phyloP scores from a whole-genome alignment of 1,140 invertebrate species.

The Stenopsyche tienmushanensis region DNA sequence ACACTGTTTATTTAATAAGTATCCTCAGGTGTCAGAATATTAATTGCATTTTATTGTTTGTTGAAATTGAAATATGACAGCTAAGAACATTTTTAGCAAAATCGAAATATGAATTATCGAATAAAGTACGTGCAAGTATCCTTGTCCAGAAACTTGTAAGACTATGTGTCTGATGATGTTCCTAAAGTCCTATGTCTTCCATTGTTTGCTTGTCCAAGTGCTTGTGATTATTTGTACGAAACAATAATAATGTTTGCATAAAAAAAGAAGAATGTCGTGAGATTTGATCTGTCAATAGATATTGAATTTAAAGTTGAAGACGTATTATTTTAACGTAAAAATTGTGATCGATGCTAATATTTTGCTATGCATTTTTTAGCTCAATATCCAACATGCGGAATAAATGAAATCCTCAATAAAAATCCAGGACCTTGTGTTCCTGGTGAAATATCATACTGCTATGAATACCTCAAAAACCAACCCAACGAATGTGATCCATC shows the following conservation, averaged over 20 bases:
- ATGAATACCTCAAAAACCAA: conserved; percentile 2
- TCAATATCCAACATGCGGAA: conserved; percentile 6
- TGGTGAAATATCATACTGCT: conserved; percentile 8
- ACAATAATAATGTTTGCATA: conserved; percentile 24
- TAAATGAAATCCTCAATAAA: conserved; percentile 17
- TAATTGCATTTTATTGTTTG: too few relatives aligned
- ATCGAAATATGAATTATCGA: too few relatives aligned
- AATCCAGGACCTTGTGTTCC: not conserved
- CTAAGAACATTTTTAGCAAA: too few relatives aligned
- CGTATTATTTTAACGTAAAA: not conserved
- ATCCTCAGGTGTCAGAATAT: too few relatives aligned
- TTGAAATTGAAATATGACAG: too few relatives aligned
- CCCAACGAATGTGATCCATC: conserved; percentile 7
- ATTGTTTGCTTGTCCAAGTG: conserved; percentile 26
- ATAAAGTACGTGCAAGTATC: too few relatives aligned
- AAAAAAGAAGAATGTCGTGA: conserved; percentile 27
- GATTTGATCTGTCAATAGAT: not conserved
- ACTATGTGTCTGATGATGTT: not conserved
- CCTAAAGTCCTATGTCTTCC: conserved; percentile 19
- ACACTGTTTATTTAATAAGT: too few relatives aligned
- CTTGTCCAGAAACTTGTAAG: too few relatives aligned
- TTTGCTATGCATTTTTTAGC: conserved; percentile 5
- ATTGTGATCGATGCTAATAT: not conserved
- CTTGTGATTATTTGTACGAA: conserved; percentile 29
- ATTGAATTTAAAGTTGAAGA: not conserved